Conservation (phyloP, 2,888 invertebrate species). For the Magallana nippona region DNA sequence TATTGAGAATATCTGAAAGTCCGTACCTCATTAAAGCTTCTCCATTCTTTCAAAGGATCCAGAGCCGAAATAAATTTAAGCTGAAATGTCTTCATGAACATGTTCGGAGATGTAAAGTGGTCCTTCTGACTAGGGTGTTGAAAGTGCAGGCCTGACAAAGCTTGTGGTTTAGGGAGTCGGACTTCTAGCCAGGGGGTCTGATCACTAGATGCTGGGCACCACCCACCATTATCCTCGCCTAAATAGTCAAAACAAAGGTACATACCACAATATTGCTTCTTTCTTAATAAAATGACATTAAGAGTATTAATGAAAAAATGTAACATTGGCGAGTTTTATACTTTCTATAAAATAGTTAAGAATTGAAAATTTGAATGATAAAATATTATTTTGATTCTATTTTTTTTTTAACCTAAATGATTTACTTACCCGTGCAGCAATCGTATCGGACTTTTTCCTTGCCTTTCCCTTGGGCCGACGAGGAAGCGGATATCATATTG, state of each 20-base stretch:
- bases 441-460: slow-evolving; percentile 49
- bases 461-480: slow-evolving; percentile 17
- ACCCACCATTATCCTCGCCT: slow-evolving; percentile 55
- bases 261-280: too few relatives aligned
- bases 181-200: slow-evolving; percentile 59
- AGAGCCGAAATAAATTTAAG: slow-evolving; percentile 55
- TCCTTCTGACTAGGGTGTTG: slow-evolving; percentile 40
- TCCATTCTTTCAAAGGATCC: slow-evolving; percentile 54
- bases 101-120: background rate
- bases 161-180: slow-evolving; percentile 55
- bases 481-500: slow-evolving; percentile 39
- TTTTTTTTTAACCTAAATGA: background rate
- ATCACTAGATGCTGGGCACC: slow-evolving; percentile 62
- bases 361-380: background rate
- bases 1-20: too few relatives aligned
- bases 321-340: background rate
- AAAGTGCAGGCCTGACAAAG: slow-evolving; percentile 59
- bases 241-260: background rate
- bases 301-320: background rate
- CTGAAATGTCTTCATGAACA: slow-evolving; percentile 56
- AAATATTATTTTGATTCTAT: background rate
- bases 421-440: slow-evolving; percentile 46
- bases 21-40: slow-evolving; percentile 55
- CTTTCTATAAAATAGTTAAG: background rate
- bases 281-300: background rate